Evolutionary conservation across 2,113 vertebrate genomes (phyloP), one percentile per base, ranked within the genome.

Genomic region (Archilochus colubris): DNA sequence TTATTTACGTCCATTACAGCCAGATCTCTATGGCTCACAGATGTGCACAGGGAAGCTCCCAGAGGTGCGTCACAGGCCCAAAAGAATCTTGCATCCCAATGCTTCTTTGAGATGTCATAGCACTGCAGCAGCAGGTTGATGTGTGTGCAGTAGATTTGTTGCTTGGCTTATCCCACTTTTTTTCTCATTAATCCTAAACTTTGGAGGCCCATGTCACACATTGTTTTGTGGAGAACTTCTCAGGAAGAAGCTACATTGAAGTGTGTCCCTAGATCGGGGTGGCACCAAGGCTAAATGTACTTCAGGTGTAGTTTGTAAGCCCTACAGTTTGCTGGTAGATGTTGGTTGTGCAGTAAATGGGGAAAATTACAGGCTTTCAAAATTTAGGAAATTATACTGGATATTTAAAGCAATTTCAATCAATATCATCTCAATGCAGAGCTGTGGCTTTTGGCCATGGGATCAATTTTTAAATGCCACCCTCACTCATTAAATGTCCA

Each of bases 1-100:
- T 98, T 98, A 98, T 98, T 98, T 98, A 98, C 98, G 95, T 98
- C 97, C 98, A 98, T 98, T 98, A 91, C 98, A 98, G 98, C 98
- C 98, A 98, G 98, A 98, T 98, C 98, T 98, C 98, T 98, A 97
- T 98, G 98, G 98, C 97, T 98, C 97, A 98, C 98, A 98, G 98
- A 98, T 98, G 98, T 98, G 97, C 98, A 97, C 98, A 98, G 98
- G 98, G 98, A 98, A 97, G 97, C 98, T 98, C 97, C 97, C 98
- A 98, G 98, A 98, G 98, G 98, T 98, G 98, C 98, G 98, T 98
- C 97, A 98, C 98, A 97, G 97, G 97, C 97, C 98, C 97, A 97
- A 98, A 98, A 98, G 97, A 98, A 97, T 97, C 97, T 97, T 97
- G 96, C 97, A 97, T 98, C 98, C 94, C 97, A 98, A 96, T 95